A percentile compares a stretch with the other conserved stretches of the same genome.
phyloP scores from a whole-genome alignment of 2,888 invertebrate genomes.

The Caprella mutica region DNA sequence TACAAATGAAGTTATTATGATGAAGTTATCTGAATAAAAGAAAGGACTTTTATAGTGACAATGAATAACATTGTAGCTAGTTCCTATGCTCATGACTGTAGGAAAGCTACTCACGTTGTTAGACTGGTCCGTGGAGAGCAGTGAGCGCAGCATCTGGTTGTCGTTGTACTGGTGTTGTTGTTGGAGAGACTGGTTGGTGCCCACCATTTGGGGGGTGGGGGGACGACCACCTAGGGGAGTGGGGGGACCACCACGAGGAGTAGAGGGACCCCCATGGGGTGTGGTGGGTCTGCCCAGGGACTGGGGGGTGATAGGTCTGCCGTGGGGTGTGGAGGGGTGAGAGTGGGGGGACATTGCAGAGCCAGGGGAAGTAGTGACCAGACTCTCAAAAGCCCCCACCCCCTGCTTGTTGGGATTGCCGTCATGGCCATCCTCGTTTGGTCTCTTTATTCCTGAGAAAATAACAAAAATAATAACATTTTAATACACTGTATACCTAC shows the following conservation, averaged over 20 bases:
- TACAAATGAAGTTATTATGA: too few species aligned
- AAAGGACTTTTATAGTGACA: too few species aligned
- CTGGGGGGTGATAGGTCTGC: slow-evolving; percentile 21
- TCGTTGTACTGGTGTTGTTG: slow-evolving; percentile 11
- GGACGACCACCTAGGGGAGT: slow-evolving; percentile 15
- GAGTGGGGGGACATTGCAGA: slow-evolving; percentile 21
- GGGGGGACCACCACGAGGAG: slow-evolving; percentile 11
- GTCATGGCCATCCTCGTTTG: slow-evolving; percentile 32
- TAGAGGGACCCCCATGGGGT: slow-evolving; percentile 16
- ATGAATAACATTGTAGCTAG: too few species aligned
- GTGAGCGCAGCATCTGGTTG: slow-evolving; percentile 23
- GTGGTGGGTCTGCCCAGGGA: slow-evolving; percentile 13
- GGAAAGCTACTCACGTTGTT: too few species aligned
- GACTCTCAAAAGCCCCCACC: slow-evolving; percentile 28
- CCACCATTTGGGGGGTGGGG: slow-evolving; percentile 17
- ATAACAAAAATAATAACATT: too few species aligned
- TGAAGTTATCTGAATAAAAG: too few species aligned
- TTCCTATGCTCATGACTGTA: too few species aligned
- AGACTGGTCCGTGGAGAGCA: slow-evolving; percentile 19
- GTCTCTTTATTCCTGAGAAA: slow-evolving; percentile 26
- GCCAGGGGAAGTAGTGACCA: slow-evolving; percentile 26
- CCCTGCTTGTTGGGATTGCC: slow-evolving; percentile 32
- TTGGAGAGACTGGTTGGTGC: background rate
- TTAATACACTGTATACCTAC: too few species aligned
- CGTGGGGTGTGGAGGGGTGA: slow-evolving; percentile 26